Evolutionary conservation across 35 echinoderm and acorn worm species (phyloP).

Genomic region (Heliocidaris erythrogramma): DNA sequence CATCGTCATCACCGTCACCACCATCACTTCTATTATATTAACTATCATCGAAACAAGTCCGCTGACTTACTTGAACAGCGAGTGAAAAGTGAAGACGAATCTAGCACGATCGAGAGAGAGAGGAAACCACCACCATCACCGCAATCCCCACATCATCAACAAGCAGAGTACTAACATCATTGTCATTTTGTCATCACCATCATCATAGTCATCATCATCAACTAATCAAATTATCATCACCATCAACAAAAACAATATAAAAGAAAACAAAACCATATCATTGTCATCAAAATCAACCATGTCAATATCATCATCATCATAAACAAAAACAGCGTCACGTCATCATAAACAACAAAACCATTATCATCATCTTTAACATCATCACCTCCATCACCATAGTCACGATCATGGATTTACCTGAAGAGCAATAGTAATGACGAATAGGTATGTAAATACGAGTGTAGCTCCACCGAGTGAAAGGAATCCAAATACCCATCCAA

Average conservation of each 20-base stretch:
- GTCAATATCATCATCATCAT: conserved; percentile 28
- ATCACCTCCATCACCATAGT: neutral
- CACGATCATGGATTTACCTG: conserved; percentile 46
- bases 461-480: conserved; percentile 43
- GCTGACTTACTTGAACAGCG: no score
- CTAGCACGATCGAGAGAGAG: no score
- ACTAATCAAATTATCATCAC: no score
- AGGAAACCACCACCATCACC: neutral
- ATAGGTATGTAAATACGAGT: conserved; percentile 64
- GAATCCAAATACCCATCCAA: conserved; percentile 67
- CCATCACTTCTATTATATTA: no score
- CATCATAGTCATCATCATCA: neutral
- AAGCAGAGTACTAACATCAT: neutral
- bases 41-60: no score
- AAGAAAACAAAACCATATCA: no score
- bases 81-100: no score
- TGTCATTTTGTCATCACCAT: neutral
- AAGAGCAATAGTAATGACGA: conserved; percentile 50
- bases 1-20: no score
- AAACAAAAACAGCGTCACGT: neutral
- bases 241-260: no score
- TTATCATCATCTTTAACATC: neutral
- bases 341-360: neutral
- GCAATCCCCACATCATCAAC: neutral
- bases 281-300: no score